A percentile compares a stretch with the other conserved stretches of the same genome.
These are phyloP conservation scores for Drosophila sordidapex DNA, from an alignment of 2,888 invertebrate species.

Conservation along the genomic window DNA sequence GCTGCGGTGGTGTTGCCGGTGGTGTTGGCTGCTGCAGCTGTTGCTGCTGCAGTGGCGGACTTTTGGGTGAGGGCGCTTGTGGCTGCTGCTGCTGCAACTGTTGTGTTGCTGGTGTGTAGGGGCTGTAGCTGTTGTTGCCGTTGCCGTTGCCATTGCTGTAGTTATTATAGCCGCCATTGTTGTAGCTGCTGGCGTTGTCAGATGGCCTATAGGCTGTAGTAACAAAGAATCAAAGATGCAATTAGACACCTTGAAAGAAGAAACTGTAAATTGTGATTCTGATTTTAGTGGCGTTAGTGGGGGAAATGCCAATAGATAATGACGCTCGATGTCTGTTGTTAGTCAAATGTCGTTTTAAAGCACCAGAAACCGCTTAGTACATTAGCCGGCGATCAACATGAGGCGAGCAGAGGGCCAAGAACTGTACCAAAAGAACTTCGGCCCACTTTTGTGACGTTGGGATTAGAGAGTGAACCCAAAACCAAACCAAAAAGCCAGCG, in stretches of 20 bases:
- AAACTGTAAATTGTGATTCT: background rate
- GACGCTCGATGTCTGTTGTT: constrained; percentile 53
- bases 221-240: constrained; percentile 6
- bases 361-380: constrained; percentile 75
- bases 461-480: constrained; percentile 60
- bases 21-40: constrained; percentile 56
- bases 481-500: constrained; percentile 66
- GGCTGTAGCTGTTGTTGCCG: constrained; percentile 34
- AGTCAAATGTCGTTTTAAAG: constrained; percentile 67
- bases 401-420: constrained; percentile 48
- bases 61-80: constrained; percentile 56
- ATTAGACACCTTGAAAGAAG: background rate
- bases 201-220: constrained; percentile 41
- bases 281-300: constrained; percentile 70
- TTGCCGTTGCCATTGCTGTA: constrained; percentile 33
- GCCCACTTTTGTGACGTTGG: constrained; percentile 29
- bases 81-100: constrained; percentile 49
- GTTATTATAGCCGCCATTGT: constrained; percentile 33
- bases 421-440: constrained; percentile 47
- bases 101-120: constrained; percentile 33
- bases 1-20: constrained; percentile 69
- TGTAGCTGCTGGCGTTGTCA: constrained; percentile 14
- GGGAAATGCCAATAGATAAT: constrained; percentile 51
- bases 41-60: constrained; percentile 55
- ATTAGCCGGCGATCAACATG: constrained; percentile 67